Base-by-base conservation (phyloP, 1,140 invertebrate genomes). In the Tetramorium alpestre region DNA sequence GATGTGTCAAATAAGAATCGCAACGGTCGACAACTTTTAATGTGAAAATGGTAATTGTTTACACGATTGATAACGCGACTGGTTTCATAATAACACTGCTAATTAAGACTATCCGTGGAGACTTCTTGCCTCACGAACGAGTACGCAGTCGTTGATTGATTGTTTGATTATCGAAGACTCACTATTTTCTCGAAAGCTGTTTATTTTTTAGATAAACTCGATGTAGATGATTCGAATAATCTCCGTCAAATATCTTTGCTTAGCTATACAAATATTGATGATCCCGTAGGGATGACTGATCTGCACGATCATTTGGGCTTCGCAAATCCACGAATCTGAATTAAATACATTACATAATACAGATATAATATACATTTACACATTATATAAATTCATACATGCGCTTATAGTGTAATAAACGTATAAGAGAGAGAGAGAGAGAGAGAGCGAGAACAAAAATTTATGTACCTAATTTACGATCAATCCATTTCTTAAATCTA, bases 161-260 rank as follows among this genome's bases (percentile, higher is more conserved):
- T 80, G 28, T 80, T 67, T 54, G 62, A 80, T 80, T 54, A 67
- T 80, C 62, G 62, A 51, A 80, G 54, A 67, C 28, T 78, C 60
- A 33, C 33, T 33, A 33, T 33, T 33, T 33, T 78, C 28, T 49
- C 28, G 16, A 49, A 78, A 60, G n/a, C 18, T 18, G 16, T 22
- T 13, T 1, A 8, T 11, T 28, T 60, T 28, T 28, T 28, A 25
- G 11, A 16, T 28, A 11, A 25, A 18, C 13, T 18, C 22, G 49
- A 5, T 8, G 16, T 13, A 11, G 18, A 11, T 49, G 25, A 65
- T 65, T 67, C 13, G 62, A 54, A 62, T 13, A n/a, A 38, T 8
- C 18, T 4, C n/a, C n/a, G 76, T 51, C 33, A 81, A 51, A 81
- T 70, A 51, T 16, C 38, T 49, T 47, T 72, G 38, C 38, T 70